These are phyloP conservation scores for Carposina sasakii DNA, from an alignment of 1,140 invertebrate genomes.

Conservation along the genomic window DNA sequence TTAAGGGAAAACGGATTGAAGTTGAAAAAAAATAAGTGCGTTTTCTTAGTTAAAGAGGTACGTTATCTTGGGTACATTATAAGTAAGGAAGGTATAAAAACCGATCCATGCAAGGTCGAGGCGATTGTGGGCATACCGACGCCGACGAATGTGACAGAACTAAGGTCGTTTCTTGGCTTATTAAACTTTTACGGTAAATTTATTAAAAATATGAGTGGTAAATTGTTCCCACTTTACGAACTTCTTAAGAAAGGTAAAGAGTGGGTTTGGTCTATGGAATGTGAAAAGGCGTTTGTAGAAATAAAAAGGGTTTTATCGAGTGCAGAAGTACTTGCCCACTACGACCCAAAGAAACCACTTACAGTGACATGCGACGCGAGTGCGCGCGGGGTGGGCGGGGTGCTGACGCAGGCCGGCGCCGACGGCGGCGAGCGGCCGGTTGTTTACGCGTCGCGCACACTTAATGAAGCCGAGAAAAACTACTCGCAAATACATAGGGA, in stretches of 20 bases:
- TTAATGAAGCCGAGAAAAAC: background rate
- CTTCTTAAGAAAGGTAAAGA: slow-evolving; percentile 26
- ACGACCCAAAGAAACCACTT: background rate
- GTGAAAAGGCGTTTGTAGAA: background rate
- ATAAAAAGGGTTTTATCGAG: background rate
- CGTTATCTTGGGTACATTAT: slow-evolving; percentile 47
- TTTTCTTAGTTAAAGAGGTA: slow-evolving; percentile 23
- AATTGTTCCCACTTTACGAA: slow-evolving; percentile 33
- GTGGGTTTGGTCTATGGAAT: slow-evolving; percentile 15
- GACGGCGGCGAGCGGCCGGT: background rate
- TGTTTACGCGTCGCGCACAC: background rate
- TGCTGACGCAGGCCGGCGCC: background rate
- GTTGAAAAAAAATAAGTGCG: slow-evolving; percentile 2
- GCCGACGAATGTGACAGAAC: slow-evolving; percentile 29
- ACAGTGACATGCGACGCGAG: slow-evolving; percentile 1
- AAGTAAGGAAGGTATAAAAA: slow-evolving; percentile 28
- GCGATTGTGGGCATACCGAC: slow-evolving; percentile 31
- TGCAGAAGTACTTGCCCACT: background rate
- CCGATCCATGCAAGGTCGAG: slow-evolving; percentile 31
- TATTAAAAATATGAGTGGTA: slow-evolving; percentile 26
- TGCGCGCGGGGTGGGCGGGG: slow-evolving; percentile 3
- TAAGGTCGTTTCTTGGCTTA: slow-evolving; percentile 44
- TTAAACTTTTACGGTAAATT: slow-evolving; percentile 50
- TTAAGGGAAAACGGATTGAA: background rate
- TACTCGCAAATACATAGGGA: background rate